These are phyloP conservation scores for Willowsia nigromaculata DNA, from an alignment of 2,888 invertebrate genomes.

Conservation along the genomic window DNA sequence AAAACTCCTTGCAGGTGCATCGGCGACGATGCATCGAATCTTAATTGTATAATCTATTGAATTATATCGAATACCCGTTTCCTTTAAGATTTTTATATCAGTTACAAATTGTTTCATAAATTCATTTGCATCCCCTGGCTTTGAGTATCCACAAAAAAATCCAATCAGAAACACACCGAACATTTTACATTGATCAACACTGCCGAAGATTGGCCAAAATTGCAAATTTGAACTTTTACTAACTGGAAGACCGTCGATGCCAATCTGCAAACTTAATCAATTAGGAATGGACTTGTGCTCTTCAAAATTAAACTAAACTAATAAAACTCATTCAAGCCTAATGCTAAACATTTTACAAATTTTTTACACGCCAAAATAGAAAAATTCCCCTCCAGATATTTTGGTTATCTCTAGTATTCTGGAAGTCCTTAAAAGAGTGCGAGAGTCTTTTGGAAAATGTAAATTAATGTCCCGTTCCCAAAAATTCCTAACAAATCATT, in stretches of 20 bases:
- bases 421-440: constrained; percentile 49
- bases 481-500: constrained; percentile 28
- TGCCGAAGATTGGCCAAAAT: constrained; percentile 53
- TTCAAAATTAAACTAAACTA: not conserved
- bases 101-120: not conserved
- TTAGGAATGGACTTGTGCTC: not conserved
- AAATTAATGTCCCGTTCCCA: not conserved
- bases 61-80: not conserved
- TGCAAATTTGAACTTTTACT: constrained; percentile 25
- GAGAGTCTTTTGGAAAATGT: constrained; percentile 18
- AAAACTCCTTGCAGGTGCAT: constrained; percentile 64
- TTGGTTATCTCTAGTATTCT: not conserved
- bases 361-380: not conserved
- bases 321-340: not conserved
- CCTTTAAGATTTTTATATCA: not conserved
- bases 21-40: constrained; percentile 44
- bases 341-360: not conserved
- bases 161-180: not conserved
- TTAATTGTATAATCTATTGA: constrained; percentile 6
- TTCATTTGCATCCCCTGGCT: not conserved
- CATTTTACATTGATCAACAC: not conserved
- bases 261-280: constrained; percentile 12
- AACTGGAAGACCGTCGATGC: constrained; percentile 50
- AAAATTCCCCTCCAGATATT: not conserved
- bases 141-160: constrained; percentile 49